Conservation (phyloP, 2,888 invertebrate genomes). For the Adelphocoris suturalis region DNA sequence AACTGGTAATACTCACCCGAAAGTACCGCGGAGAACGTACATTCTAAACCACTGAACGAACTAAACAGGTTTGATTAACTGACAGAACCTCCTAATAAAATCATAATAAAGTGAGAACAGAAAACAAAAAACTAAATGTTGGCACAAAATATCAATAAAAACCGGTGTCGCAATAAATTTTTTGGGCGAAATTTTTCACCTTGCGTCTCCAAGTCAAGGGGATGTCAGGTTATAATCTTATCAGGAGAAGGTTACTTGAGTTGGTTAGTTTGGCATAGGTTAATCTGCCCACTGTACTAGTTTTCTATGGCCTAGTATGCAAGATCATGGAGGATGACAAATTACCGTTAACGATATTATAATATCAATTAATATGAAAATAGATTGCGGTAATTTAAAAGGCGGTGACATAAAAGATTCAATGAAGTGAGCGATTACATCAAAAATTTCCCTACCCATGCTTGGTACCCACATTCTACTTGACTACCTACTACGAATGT, state of each 20-base stretch:
- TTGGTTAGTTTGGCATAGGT: not conserved
- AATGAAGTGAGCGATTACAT: too few species aligned
- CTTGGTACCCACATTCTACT: too few species aligned
- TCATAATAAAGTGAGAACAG: not conserved
- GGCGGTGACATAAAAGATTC: too few species aligned
- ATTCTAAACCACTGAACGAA: conserved; percentile 11
- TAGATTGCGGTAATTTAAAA: too few species aligned
- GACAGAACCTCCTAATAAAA: not conserved
- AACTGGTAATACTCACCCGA: conserved; percentile 49
- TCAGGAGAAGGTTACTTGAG: not conserved
- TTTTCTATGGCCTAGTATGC: too few species aligned
- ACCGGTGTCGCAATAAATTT: conserved; percentile 22
- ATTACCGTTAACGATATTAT: too few species aligned
- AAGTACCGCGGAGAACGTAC: conserved; percentile 58
- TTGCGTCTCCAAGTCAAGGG: conserved; percentile 31
- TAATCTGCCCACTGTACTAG: not conserved
- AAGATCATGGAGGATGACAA: not conserved
- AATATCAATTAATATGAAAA: too few species aligned
- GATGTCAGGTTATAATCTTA: not conserved
- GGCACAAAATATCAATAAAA: not conserved
- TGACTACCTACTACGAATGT: too few species aligned
- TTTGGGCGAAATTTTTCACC: conserved; percentile 40
- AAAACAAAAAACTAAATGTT: not conserved
- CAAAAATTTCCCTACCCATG: too few species aligned
- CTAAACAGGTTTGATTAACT: not conserved